Evolutionary conservation across 2,113 vertebrate species (phyloP), one percentile per base, ranked within the genome.

Genomic region (Oxyura jamaicensis): DNA sequence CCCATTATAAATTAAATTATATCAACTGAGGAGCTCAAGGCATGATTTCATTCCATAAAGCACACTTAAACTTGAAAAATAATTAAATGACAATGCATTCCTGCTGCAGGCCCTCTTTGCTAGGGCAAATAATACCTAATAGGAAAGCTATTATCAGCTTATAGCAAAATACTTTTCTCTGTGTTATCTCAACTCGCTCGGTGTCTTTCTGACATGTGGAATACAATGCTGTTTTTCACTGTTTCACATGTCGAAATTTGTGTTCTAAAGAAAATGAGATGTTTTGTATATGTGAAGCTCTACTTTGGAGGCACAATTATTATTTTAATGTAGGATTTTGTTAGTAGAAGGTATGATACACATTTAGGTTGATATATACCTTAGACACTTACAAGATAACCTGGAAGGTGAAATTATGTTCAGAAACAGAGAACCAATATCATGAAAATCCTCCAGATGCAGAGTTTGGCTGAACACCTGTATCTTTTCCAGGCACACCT

Each of bases 71-170:
- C 91, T 58, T 78, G 55, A 83, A 89, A 93, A 91, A 91, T 86
- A 95, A 94, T 96, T 84, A 96, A 93, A 95, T 92, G 84, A 93
- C 41, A 89, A 78, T n/a, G 62, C 89, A 68, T 62, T 82, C 62
- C 81, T 80, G 48, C 87, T 84, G 52, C 83, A 91, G 83, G 86
- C 77, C 52, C 48, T 89, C 58, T 89, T 44, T 77, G 50, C 93
- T 46, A 44, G 66, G 33, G 75, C 91, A 90, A 94, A 72, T 66
- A 71, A 89, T 46, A 94, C 75, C 33, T 3, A 80, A 94, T 86
- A 59, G 87, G 50, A 91, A 96, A 91, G 68, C 82, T 88, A 71
- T 88, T 83, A 89, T 42, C 75, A 90, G 83, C 72, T 85, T 85
- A 76, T 2, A 89, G 53, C 35, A 91, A 93, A 87, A 91, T 41